Conservation (phyloP, 2,113 vertebrate genomes). For the Aleadryas rufinucha region DNA sequence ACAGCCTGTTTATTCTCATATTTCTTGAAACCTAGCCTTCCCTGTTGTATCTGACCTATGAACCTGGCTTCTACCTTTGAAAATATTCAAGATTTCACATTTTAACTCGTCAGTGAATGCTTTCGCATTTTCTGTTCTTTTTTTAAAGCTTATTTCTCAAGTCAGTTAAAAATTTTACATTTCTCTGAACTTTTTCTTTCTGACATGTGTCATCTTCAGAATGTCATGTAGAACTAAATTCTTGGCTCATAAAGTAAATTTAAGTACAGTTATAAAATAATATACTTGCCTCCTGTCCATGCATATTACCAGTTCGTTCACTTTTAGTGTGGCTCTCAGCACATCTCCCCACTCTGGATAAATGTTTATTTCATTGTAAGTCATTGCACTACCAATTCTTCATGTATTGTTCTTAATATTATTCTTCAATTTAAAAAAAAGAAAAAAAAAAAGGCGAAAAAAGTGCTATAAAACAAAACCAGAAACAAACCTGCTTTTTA, state of each 20-base stretch:
- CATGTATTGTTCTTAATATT: not conserved
- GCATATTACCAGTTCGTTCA: not conserved
- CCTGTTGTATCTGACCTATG: not conserved
- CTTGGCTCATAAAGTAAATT: not conserved
- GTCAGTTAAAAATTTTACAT: not conserved
- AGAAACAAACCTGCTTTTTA: not conserved
- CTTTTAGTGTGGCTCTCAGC: not conserved
- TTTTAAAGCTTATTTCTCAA: not conserved
- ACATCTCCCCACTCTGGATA: not conserved
- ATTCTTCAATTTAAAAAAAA: not conserved
- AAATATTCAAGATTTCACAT: not conserved
- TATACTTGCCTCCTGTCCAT: not conserved
- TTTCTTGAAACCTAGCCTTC: not conserved
- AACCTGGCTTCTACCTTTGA: not conserved
- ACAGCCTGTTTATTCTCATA: not conserved
- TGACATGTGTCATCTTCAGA: not conserved
- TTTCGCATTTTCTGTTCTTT: not conserved
- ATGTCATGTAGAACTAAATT: not conserved
- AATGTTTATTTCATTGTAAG: not conserved
- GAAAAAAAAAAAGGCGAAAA: not conserved
- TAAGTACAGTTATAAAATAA: not conserved
- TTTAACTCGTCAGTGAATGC: not conserved
- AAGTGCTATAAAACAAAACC: not conserved
- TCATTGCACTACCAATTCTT: not conserved
- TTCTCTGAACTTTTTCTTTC: not conserved